These are phyloP conservation scores for Conchocele bisecta DNA, from an alignment of 2,888 invertebrate species.

Conservation along the genomic window DNA sequence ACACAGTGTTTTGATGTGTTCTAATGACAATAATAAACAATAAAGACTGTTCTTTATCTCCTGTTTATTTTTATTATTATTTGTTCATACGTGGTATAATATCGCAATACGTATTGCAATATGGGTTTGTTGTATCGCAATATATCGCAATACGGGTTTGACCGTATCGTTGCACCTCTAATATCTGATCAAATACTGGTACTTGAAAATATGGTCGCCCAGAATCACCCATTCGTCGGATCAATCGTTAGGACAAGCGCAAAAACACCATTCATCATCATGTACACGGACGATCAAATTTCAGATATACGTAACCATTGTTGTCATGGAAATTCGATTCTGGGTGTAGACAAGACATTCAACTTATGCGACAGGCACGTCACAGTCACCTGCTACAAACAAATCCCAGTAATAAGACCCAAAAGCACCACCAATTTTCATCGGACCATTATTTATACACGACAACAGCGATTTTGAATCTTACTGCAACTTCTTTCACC, in stretches of 20 bases:
- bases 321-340: slow-evolving; percentile 5
- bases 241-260: background rate
- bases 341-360: slow-evolving; percentile 51
- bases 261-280: slow-evolving; percentile 1
- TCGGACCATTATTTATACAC: slow-evolving; percentile 29
- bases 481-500: slow-evolving; percentile 34
- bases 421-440: slow-evolving; percentile 11
- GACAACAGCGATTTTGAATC: slow-evolving; percentile 47
- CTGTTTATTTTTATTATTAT: too few species aligned
- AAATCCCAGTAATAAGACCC: background rate
- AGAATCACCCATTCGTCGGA: background rate
- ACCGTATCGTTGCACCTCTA: too few species aligned
- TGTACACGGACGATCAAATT: slow-evolving; percentile 20
- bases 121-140: too few species aligned
- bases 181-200: background rate
- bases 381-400: slow-evolving; percentile 14
- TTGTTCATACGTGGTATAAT: too few species aligned
- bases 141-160: too few species aligned
- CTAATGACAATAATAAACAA: too few species aligned
- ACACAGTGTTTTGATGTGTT: too few species aligned
- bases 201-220: background rate
- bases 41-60: too few species aligned
- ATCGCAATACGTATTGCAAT: too few species aligned
- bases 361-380: slow-evolving; percentile 39
- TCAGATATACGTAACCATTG: slow-evolving; percentile 14